Conservation (phyloP, 2,113 vertebrate species). For the Pipa parva region DNA sequence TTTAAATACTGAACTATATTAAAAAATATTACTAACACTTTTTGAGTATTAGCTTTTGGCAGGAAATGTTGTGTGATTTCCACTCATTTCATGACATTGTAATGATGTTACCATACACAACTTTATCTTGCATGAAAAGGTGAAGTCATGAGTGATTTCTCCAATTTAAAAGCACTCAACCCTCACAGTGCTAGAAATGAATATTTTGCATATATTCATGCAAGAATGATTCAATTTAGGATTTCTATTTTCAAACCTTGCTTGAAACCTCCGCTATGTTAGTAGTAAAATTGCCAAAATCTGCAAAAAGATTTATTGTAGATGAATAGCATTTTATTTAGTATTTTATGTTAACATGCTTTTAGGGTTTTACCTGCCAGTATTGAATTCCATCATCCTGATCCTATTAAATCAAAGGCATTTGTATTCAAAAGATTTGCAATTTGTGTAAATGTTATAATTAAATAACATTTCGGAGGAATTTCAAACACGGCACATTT, state of each 20-base stretch:
- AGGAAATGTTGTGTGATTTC: slow-evolving; percentile 79
- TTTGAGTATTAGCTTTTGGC: slow-evolving; percentile 79
- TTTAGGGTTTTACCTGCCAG: slow-evolving; percentile 74
- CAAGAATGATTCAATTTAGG: slow-evolving; percentile 99
- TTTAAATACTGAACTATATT: slow-evolving; percentile 81
- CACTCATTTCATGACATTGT: slow-evolving; percentile 87
- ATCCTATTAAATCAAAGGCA: slow-evolving; percentile 73
- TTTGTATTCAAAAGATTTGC: slow-evolving; percentile 61
- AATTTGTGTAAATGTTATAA: slow-evolving; percentile 48
- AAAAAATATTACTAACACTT: slow-evolving; percentile 74
- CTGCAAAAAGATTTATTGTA: slow-evolving; percentile 83
- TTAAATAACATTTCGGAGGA: slow-evolving; percentile 44
- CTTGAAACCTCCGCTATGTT: slow-evolving; percentile 86
- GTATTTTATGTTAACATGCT: slow-evolving; percentile 80
- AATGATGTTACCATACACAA: slow-evolving; percentile 95
- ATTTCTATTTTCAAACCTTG: slow-evolving; percentile 98
- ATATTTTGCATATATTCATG: slow-evolving; percentile 99
- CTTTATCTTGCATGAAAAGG: slow-evolving; percentile 99
- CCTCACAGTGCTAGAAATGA: slow-evolving; percentile 97
- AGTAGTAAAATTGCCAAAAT: slow-evolving; percentile 88
- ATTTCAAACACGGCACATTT: not conserved
- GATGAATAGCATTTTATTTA: slow-evolving; percentile 83
- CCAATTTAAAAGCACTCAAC: slow-evolving; percentile 99
- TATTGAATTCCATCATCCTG: slow-evolving; percentile 73
- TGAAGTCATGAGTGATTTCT: slow-evolving; percentile 99